Conservation (phyloP, 2,797 vertebrate genomes). For the Megalops cyprinoides region DNA sequence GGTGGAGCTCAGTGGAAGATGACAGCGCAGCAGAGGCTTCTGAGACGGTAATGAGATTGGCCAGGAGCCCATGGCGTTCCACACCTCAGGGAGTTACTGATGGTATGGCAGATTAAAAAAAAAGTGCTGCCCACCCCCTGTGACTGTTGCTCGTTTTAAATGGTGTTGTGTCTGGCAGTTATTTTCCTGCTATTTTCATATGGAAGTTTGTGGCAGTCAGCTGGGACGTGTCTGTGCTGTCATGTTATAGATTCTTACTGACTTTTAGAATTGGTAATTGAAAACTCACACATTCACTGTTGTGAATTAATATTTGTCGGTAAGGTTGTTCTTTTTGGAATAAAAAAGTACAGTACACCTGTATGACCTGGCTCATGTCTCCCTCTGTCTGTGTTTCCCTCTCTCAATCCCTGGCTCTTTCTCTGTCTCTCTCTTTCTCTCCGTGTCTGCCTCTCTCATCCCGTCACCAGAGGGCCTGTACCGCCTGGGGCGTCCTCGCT, state of each 20-base stretch:
- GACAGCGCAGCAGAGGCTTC: background rate
- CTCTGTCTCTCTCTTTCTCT: background rate
- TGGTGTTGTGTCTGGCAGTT: background rate
- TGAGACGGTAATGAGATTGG: background rate
- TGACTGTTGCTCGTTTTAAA: background rate
- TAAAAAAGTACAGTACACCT: background rate
- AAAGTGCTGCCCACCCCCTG: background rate
- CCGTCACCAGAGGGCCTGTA: slow-evolving; percentile 74
- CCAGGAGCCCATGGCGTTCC: background rate
- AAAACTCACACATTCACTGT: background rate
- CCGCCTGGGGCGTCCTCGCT: slow-evolving; percentile 78
- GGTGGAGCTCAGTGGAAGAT: background rate
- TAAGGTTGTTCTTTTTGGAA: background rate
- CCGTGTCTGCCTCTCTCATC: background rate
- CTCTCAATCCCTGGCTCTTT: background rate
- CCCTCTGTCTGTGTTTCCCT: too few relatives aligned
- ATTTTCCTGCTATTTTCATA: too few relatives aligned
- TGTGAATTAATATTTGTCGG: background rate
- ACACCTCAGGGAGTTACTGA: background rate
- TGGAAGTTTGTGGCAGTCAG: background rate
- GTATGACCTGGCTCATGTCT: too few relatives aligned
- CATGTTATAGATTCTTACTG: background rate
- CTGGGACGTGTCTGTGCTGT: background rate
- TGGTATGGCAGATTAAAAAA: background rate
- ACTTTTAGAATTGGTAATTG: background rate